Base-by-base conservation (phyloP, 1,140 invertebrate genomes). In the Anagrus nilaparvatae region DNA sequence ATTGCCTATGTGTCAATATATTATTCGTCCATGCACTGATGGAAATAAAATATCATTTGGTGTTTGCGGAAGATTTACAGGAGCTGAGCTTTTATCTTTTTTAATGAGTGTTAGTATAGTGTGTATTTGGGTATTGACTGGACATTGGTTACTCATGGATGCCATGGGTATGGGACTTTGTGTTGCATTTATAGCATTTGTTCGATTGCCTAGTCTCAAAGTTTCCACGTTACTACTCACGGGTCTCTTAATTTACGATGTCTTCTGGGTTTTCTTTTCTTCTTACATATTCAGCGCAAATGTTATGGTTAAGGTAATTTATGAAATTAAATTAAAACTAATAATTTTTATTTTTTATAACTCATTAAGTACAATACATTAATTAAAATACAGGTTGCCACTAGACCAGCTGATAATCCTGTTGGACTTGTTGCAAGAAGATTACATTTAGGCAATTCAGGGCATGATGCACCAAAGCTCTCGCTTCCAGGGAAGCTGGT, bases 251-350 rank as follows among this genome's bases (percentile, higher is more conserved):
- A 84, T 97, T 32, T 97, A 97, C 62, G 93, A 97, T 69, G 92
- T 97, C 21, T 96, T 97, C 70, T 97, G 93, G 93, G 93, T 97
- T 17, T 97, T 97, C 69, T 97, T 97, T 72, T 96, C 92, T 5
- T 94, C 91, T 0, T 97, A 96, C 60, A 93, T 97, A 59, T 97
- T 97, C 73, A 97, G 89, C 70, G 90, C 93, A 56, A 97, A 97
- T 61, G 91, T 97, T 40, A 97, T 97, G 94, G 92, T 97, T 41
- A 95, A 95, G 73, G 87, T 88, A 50, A 75, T 52, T 3, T 16
- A 7, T 14, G 12, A 25, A 25, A 25, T 25, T 7, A 25, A 7
- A n/a, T 47, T 32, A 2, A 18, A 25, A 7, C 24, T 25, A 7
- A 25, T 25, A 6, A 14, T 21, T 44, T 33, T 24, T 13, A 12